Percentiles rank a stretch among this genome's conserved stretches.
phyloP scores from a whole-genome alignment of 2,888 invertebrate species.

The Watsonalla cultraria region DNA sequence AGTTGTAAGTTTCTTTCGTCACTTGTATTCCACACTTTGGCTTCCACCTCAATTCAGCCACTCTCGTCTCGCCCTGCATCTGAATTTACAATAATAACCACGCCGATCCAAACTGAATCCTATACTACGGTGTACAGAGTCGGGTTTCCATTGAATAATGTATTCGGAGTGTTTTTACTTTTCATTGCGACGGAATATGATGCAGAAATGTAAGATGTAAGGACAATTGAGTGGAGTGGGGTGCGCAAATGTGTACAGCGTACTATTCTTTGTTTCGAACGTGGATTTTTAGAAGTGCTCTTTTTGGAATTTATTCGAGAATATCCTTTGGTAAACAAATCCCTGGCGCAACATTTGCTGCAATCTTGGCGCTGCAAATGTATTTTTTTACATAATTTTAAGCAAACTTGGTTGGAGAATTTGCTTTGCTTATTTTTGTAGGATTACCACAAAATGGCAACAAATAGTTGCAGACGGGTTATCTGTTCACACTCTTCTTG shows the following conservation, averaged over 20 bases:
- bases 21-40: constrained; percentile 75
- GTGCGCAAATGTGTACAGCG: constrained; percentile 55
- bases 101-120: constrained; percentile 18
- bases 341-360: not conserved
- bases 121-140: constrained; percentile 13
- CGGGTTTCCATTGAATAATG: constrained; percentile 10
- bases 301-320: constrained; percentile 27
- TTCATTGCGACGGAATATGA: constrained; percentile 74
- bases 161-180: constrained; percentile 69
- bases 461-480: no score
- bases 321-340: not conserved
- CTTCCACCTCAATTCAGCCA: constrained; percentile 71
- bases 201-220: constrained; percentile 75
- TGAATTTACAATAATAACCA: constrained; percentile 49
- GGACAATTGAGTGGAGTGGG: constrained; percentile 67
- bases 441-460: no score
- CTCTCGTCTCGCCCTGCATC: constrained; percentile 67
- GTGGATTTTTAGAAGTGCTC: constrained; percentile 42
- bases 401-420: no score
- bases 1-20: constrained; percentile 43
- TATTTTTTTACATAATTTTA: no score
- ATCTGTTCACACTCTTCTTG: no score
- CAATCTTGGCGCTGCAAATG: not conserved
- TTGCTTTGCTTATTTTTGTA: no score
- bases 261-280: constrained; percentile 46